phyloP scores from a whole-genome alignment of 2,113 vertebrate genomes.

The Esox niger region DNA sequence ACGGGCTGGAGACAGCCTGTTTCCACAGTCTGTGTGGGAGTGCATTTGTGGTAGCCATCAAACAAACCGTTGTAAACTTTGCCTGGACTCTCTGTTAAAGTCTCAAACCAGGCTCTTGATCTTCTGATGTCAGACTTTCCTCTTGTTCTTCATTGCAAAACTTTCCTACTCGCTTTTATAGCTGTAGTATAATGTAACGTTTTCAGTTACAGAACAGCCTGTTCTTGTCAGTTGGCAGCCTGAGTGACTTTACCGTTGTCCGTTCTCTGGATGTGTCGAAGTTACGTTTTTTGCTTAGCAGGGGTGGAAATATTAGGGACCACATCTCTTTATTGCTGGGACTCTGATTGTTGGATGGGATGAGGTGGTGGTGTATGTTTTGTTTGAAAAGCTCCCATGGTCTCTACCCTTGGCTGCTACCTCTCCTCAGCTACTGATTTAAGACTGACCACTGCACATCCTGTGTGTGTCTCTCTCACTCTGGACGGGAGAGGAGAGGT shows the following conservation, averaged over 20 bases:
- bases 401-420: constrained; percentile 16
- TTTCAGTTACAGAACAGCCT: not conserved
- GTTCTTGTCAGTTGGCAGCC: not conserved
- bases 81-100: constrained; percentile 26
- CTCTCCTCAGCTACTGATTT: constrained; percentile 17
- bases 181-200: not conserved
- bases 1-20: constrained; percentile 12
- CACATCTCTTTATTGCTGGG: no score
- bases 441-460: not conserved
- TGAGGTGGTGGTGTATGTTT: constrained; percentile 14
- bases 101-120: constrained; percentile 32
- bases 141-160: constrained; percentile 11
- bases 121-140: constrained; percentile 10
- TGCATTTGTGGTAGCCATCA: constrained; percentile 17
- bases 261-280: not conserved
- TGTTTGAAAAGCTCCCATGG: constrained; percentile 20
- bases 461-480: constrained; percentile 8
- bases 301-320: no score
- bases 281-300: no score
- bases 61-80: constrained; percentile 30
- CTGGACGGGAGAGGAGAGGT: constrained; percentile 3
- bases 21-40: constrained; percentile 17
- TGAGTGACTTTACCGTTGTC: not conserved
- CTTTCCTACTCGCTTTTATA: not conserved
- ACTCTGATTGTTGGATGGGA: not conserved